Base-by-base conservation (phyloP, 2,888 invertebrate genomes). In the Willowsia nigromaculata region DNA sequence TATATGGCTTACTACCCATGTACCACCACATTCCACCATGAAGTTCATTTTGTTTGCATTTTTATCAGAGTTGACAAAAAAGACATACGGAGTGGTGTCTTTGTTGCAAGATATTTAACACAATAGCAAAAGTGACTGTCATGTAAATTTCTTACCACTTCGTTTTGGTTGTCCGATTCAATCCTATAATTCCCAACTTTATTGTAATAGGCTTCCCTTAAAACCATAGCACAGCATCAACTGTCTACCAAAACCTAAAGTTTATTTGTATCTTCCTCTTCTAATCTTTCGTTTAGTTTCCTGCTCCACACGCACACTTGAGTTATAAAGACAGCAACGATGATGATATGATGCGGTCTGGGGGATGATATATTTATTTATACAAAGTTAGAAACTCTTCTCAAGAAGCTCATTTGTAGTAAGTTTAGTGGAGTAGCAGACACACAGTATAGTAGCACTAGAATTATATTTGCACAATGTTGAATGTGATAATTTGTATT, bases 221-320 rank as follows among this genome's bases (percentile, higher is more conserved):
- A 43, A 74, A 74, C 74, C 74, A 74, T 74, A 74, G 74, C 74
- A 74, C 47, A 74, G 74, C 74, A 43, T 15, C 74, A 15, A 33
- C 27, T 1, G 47, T 15, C 74, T 25, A 33, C 27, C 2, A 74
- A 43, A 47, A 11, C 3, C 22, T 25, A 3, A 7, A 11, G 13
- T 1, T 15, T 2, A 43, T 18, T 5, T 50, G 18, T 50, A 13
- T 47, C 47, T 47, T 50, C 43, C 6, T 13, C 43, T 43, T 9
- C 13, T 13, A 43, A 43, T 43, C 43, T 43, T 43, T 43, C 13
- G 43, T 43, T 43, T 9, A 43, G 11, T 43, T 43, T 43, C 43
- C 43, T 43, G 43, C 43, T 43, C 9, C 43, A 43, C 9, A 43
- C 13, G 9, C 43, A 13, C 4, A n/a, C n/a, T n/a, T n/a, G n/a